These are phyloP conservation scores for Gymnopithys bicolor DNA, from an alignment of 2,797 vertebrate genomes.

Conservation along the genomic window DNA sequence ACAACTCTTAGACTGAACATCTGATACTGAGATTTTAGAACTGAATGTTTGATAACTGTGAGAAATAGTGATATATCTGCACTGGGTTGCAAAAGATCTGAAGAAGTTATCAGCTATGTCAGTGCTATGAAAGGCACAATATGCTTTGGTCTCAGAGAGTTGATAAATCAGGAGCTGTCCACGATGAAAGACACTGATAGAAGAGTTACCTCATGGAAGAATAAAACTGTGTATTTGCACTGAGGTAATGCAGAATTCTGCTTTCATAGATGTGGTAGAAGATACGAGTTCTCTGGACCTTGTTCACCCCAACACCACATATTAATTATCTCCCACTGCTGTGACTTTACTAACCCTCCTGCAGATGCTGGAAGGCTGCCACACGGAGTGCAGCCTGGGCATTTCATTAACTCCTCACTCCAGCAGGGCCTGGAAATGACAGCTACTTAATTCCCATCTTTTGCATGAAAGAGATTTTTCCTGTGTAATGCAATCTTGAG, in stretches of 20 bases:
- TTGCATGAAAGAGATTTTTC: background rate
- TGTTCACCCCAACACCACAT: rapidly evolving
- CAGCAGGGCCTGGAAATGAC: background rate
- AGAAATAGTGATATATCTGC: background rate
- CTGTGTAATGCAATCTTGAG: background rate
- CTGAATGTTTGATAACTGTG: background rate
- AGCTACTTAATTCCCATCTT: background rate
- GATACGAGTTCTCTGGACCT: background rate
- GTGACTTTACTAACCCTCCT: background rate
- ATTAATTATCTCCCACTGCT: background rate
- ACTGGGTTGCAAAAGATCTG: background rate
- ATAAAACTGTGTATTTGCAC: background rate
- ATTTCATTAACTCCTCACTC: background rate
- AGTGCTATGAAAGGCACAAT: background rate
- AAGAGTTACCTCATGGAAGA: background rate
- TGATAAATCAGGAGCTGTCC: background rate
- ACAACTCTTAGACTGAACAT: background rate
- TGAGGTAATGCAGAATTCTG: background rate
- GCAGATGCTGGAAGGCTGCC: background rate
- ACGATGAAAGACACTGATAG: background rate
- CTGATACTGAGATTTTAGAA: background rate
- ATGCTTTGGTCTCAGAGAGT: background rate
- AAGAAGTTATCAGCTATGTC: background rate
- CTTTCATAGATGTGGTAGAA: background rate
- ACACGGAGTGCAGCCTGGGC: background rate